phyloP scores from a whole-genome alignment of 2,113 vertebrate genomes.

The Tapirus terrestris region DNA sequence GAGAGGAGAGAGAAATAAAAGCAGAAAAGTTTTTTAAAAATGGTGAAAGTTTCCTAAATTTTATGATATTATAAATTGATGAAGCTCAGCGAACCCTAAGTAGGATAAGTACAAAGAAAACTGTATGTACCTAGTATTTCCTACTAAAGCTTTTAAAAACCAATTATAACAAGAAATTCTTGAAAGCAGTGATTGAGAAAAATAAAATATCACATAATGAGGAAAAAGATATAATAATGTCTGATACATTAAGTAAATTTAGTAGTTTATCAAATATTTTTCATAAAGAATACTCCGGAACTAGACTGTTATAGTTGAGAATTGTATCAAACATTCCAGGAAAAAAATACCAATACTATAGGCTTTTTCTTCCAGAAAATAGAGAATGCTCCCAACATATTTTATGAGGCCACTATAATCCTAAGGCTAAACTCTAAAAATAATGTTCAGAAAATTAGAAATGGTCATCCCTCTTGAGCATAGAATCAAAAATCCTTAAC shows the following conservation, averaged over 20 bases:
- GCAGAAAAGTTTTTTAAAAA: too few species aligned
- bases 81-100: too few species aligned
- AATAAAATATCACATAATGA: background rate
- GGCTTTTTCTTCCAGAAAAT: background rate
- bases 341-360: background rate
- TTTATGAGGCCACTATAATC: background rate
- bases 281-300: background rate
- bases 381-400: background rate
- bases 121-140: background rate
- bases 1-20: too few species aligned
- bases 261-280: background rate
- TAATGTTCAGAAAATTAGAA: background rate
- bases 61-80: too few species aligned
- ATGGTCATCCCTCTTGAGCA: background rate
- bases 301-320: background rate
- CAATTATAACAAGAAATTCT: background rate
- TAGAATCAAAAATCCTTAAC: background rate
- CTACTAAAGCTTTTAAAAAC: background rate
- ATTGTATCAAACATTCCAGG: background rate
- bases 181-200: background rate
- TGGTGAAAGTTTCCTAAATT: too few species aligned
- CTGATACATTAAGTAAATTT: background rate
- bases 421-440: background rate
- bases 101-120: background rate
- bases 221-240: background rate